Conservation (phyloP, 2,113 vertebrate genomes). For the Clarias macrocephalus region DNA sequence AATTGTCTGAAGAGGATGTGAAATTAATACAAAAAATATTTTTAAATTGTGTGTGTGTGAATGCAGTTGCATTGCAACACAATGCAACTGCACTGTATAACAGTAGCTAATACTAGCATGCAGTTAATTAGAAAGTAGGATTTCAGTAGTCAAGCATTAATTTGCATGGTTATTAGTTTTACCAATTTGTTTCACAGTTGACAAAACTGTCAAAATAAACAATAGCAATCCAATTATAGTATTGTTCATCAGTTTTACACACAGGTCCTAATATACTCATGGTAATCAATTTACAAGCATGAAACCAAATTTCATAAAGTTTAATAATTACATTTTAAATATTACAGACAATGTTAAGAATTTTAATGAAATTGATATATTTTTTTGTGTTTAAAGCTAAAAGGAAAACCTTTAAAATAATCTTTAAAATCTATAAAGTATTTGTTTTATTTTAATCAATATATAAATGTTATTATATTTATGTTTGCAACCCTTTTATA, state of each 20-base stretch:
- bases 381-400: background rate
- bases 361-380: background rate
- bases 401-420: background rate
- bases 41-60: background rate
- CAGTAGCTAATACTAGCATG: background rate
- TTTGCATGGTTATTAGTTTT: background rate
- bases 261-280: background rate
- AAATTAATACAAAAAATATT: background rate
- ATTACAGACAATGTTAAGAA: background rate
- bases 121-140: background rate
- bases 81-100: background rate
- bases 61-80: background rate
- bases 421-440: background rate
- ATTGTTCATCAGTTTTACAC: background rate
- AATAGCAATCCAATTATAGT: background rate
- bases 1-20: background rate
- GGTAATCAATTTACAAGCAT: background rate
- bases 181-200: background rate
- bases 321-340: background rate
- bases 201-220: background rate
- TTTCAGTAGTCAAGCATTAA: background rate
- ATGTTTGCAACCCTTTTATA: background rate
- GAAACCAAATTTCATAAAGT: background rate
- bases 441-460: background rate
- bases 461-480: slow-evolving; percentile 1